These are phyloP conservation scores for Periophthalmus magnuspinnatus DNA, from an alignment of 2,797 vertebrate species.

Conservation along the genomic window DNA sequence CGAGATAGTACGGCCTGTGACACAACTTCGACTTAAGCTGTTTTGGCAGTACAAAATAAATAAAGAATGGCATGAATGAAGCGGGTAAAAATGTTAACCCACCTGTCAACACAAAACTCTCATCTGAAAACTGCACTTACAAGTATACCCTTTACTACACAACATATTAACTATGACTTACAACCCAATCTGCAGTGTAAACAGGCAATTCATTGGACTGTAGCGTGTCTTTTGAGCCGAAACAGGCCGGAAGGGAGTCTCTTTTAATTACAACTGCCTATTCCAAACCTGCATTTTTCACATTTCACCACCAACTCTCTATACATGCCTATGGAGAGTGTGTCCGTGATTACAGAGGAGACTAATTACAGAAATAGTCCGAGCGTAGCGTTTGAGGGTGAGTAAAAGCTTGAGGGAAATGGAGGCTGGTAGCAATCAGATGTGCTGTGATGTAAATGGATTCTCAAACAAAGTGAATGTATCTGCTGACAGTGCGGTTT, in stretches of 20 bases:
- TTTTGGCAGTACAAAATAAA: too few relatives aligned
- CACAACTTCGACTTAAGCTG: too few relatives aligned
- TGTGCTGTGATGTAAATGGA: not conserved
- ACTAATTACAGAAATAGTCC: constrained; percentile 17
- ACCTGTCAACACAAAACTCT: too few relatives aligned
- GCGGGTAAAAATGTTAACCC: too few relatives aligned
- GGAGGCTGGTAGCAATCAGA: not conserved
- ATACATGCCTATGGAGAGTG: not conserved
- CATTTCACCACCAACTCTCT: constrained; percentile 6
- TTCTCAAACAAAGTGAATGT: constrained; percentile 3
- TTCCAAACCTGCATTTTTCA: constrained; percentile 25
- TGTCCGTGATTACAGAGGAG: constrained; percentile 16
- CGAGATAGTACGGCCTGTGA: too few relatives aligned
- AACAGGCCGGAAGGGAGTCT: constrained; percentile 32
- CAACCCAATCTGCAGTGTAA: not conserved
- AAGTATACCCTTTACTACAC: too few relatives aligned
- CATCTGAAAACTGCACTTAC: too few relatives aligned
- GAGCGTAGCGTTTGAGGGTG: not conserved
- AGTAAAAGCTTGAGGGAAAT: constrained; percentile 8
- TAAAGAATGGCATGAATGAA: too few relatives aligned
- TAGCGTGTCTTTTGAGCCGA: constrained; percentile 8
- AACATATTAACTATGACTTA: too few relatives aligned
- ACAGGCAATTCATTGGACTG: constrained; percentile 3
- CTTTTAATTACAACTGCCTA: constrained; percentile 45
- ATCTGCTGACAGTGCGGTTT: constrained; percentile 3